phyloP scores from a whole-genome alignment of 2,113 vertebrate genomes.

The Oryzias curvinotus region DNA sequence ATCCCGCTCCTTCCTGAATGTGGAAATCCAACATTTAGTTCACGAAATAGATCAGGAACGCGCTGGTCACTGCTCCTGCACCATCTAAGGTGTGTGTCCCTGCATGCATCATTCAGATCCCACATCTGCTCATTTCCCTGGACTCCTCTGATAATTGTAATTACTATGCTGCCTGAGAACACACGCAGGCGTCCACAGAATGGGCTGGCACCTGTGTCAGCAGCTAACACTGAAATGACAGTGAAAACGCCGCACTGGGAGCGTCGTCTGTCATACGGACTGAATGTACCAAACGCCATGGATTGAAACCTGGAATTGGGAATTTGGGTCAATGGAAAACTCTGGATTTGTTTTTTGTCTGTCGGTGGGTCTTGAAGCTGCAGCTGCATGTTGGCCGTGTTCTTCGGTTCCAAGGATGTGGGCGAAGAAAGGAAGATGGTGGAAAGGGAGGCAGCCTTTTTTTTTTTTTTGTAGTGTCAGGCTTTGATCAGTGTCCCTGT shows the following conservation, averaged over 20 bases:
- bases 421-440: conserved; percentile 24
- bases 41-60: conserved; percentile 5
- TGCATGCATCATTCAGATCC: conserved; percentile 49
- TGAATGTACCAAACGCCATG: conserved; percentile 5
- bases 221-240: conserved; percentile 31
- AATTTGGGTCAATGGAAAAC: background rate
- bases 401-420: conserved; percentile 17
- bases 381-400: conserved; percentile 12
- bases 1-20: conserved; percentile 3
- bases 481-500: conserved; percentile 62
- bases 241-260: conserved; percentile 5
- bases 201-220: conserved; percentile 16
- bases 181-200: conserved; percentile 10
- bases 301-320: background rate
- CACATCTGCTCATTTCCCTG: conserved; percentile 53
- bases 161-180: conserved; percentile 29
- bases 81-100: conserved; percentile 13
- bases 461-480: conserved; percentile 66
- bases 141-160: conserved; percentile 43
- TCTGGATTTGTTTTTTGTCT: background rate
- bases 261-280: conserved; percentile 18
- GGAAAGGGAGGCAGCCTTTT: conserved; percentile 54
- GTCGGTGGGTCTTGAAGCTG: conserved; percentile 1
- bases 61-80: background rate
- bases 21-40: conserved; percentile 9